A percentile compares a stretch with the other conserved stretches of the same genome.
Conservation (phyloP, 2,113 vertebrate species). For the Nerophis ophidion region DNA sequence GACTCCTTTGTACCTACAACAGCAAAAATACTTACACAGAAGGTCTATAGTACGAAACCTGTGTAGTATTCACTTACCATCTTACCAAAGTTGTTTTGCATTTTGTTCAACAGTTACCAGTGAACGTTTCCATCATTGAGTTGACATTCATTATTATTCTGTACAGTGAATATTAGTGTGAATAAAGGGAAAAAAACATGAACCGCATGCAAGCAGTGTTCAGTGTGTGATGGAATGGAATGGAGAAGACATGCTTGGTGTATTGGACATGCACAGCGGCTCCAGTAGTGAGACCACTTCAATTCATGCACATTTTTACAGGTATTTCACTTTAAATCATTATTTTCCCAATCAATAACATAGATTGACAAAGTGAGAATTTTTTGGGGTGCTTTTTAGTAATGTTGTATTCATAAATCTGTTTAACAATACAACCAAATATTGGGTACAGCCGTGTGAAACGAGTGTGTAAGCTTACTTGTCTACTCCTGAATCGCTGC, state of each 20-base stretch:
- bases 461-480: too few relatives aligned
- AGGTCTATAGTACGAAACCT: not conserved
- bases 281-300: not conserved
- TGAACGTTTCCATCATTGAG: not conserved
- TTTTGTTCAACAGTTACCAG: slow-evolving; percentile 2
- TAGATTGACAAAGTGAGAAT: not conserved
- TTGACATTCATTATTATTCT: slow-evolving; percentile 12
- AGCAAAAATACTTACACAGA: too few relatives aligned
- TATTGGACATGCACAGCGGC: slow-evolving; percentile 19
- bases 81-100: slow-evolving; percentile 1
- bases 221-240: slow-evolving; percentile 40
- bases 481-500: too few relatives aligned
- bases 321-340: not conserved
- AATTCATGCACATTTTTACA: not conserved
- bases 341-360: not conserved
- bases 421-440: too few relatives aligned
- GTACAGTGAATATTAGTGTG: slow-evolving; percentile 6
- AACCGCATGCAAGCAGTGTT: slow-evolving; percentile 63
- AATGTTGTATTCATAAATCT: too few relatives aligned
- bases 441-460: too few relatives aligned
- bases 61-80: slow-evolving; percentile 46
- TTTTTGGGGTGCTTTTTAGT: too few relatives aligned
- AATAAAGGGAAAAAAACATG: slow-evolving; percentile 25
- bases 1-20: too few relatives aligned
- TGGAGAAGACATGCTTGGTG: slow-evolving; percentile 46